Evolutionary conservation across 2,113 vertebrate genomes (phyloP).

Genomic region (Cheirogaleus medius): DNA sequence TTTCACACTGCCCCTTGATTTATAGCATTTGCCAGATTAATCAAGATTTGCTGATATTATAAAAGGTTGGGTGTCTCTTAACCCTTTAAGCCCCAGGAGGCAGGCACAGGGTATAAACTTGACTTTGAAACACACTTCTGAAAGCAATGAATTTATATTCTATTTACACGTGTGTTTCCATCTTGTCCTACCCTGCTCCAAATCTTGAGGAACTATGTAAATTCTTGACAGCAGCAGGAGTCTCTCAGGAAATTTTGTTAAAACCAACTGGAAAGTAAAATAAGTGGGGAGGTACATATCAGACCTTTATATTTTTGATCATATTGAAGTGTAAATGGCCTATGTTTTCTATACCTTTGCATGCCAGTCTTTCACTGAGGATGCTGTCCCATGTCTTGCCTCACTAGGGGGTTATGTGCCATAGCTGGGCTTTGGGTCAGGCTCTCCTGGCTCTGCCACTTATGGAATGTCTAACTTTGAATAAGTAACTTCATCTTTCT

Average conservation of each 20-base stretch:
- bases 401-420: background rate
- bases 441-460: background rate
- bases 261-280: background rate
- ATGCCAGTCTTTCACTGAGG: background rate
- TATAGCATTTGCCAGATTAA: slow-evolving; percentile 77
- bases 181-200: background rate
- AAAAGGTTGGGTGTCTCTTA: slow-evolving; percentile 62
- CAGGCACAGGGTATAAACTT: background rate
- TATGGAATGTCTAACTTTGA: background rate
- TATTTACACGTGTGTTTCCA: background rate
- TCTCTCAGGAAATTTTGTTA: slow-evolving; percentile 6
- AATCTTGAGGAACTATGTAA: background rate
- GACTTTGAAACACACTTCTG: background rate
- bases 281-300: background rate
- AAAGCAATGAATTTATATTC: background rate
- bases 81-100: slow-evolving; percentile 43
- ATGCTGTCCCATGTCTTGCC: background rate
- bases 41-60: slow-evolving; percentile 25
- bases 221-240: background rate
- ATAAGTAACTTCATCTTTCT: background rate
- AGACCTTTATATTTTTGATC: background rate
- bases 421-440: background rate
- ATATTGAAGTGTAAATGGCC: background rate
- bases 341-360: background rate
- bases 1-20: slow-evolving; percentile 81